Evolutionary conservation across 2,113 vertebrate genomes (phyloP).

Genomic region (Agapornis roseicollis): DNA sequence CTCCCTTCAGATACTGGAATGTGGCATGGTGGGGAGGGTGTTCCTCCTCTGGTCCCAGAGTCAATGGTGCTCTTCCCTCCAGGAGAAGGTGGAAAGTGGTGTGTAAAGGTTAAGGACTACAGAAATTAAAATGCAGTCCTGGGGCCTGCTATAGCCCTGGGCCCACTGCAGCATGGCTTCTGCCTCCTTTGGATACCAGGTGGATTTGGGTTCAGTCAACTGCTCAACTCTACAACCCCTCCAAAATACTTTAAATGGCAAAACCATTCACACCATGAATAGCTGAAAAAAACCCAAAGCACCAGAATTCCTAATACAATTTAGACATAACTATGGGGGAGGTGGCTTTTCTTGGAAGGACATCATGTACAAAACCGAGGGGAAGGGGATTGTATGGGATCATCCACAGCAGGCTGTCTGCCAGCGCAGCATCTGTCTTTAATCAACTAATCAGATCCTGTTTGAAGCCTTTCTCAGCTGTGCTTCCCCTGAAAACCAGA

Average conservation of each 20-base stretch:
- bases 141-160: background rate
- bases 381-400: constrained; percentile 48
- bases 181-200: background rate
- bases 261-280: constrained; percentile 14
- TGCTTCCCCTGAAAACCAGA: constrained; percentile 36
- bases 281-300: background rate
- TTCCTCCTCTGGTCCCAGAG: background rate
- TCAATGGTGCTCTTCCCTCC: background rate
- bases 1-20: too few species aligned
- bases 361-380: constrained; percentile 49
- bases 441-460: constrained; percentile 27
- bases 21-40: background rate
- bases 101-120: background rate
- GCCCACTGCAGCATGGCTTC: background rate
- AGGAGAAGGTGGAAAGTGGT: background rate
- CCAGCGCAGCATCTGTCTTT: constrained; percentile 58
- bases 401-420: constrained; percentile 18
- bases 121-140: background rate
- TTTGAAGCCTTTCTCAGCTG: constrained; percentile 53
- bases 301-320: constrained; percentile 52
- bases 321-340: constrained; percentile 32
- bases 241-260: constrained; percentile 19
- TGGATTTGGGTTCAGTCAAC: background rate
- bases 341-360: constrained; percentile 62
- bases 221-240: background rate